These are phyloP conservation scores for Bubo bubo DNA, from an alignment of 2,113 vertebrate genomes.

Conservation along the genomic window DNA sequence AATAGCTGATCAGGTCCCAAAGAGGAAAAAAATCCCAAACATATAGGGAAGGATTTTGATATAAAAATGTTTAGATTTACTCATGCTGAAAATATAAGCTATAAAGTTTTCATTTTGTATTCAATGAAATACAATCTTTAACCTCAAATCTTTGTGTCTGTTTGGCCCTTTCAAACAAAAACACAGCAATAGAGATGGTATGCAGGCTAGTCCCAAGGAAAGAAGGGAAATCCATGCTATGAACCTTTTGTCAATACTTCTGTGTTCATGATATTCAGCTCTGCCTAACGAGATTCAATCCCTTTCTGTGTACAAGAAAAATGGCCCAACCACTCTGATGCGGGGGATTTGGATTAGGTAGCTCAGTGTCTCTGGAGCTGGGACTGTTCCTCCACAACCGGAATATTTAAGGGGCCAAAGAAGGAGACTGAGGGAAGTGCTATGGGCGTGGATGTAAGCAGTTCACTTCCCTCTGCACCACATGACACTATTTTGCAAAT, in stretches of 20 bases:
- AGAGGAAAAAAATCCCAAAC: background rate
- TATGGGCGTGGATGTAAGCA: rapidly evolving
- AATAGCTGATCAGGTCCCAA: background rate
- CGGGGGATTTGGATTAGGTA: background rate
- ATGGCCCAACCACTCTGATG: background rate
- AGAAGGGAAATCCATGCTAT: background rate
- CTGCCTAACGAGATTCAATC: background rate
- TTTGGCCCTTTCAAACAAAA: background rate
- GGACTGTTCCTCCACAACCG: background rate
- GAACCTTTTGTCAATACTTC: background rate
- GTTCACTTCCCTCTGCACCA: background rate
- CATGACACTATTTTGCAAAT: background rate
- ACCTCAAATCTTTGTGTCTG: background rate
- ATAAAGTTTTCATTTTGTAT: background rate
- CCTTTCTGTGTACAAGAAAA: background rate
- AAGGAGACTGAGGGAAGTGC: background rate
- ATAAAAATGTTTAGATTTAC: background rate
- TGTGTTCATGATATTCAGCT: background rate
- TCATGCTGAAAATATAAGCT: background rate
- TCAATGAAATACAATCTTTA: background rate
- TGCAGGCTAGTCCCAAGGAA: background rate
- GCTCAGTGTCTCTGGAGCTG: background rate
- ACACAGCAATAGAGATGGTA: background rate
- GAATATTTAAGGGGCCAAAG: background rate
- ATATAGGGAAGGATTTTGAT: background rate